Conservation (phyloP, 2,888 invertebrate genomes). For the Acrobasis repandana region DNA sequence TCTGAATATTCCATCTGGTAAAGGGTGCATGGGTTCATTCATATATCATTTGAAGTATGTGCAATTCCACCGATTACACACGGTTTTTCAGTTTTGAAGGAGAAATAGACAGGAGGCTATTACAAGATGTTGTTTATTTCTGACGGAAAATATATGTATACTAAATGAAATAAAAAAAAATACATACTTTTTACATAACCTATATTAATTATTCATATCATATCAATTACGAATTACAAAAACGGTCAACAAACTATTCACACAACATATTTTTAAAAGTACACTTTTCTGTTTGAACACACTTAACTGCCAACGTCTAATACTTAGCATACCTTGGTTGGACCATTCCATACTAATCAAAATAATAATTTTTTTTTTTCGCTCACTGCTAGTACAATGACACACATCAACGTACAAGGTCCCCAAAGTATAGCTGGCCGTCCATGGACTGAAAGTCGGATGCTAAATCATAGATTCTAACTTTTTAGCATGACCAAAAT, state of each 20-base stretch:
- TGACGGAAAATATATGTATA: no score
- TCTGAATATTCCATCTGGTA: no score
- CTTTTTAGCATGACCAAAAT: no score
- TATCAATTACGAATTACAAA: constrained; percentile 59
- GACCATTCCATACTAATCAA: neutral
- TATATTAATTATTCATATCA: constrained; percentile 49
- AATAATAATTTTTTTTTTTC: neutral
- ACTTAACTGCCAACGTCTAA: constrained; percentile 43
- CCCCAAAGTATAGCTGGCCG: no score
- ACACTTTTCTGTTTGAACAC: constrained; percentile 56
- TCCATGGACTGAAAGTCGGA: no score
- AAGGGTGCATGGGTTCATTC: no score
- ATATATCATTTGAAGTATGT: no score
- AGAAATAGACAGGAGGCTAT: no score
- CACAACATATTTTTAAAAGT: constrained; percentile 50
- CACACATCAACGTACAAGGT: neutral
- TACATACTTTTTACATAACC: constrained; percentile 42
- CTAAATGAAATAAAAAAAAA: constrained; percentile 36
- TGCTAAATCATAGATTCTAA: no score
- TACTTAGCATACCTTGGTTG: constrained; percentile 25
- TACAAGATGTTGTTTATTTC: no score
- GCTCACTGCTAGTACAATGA: neutral
- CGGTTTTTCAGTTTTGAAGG: no score
- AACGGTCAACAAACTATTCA: constrained; percentile 61
- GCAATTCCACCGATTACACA: no score